Conservation (phyloP, 64 coral and sea anemone genomes). For the Montipora capricornis region DNA sequence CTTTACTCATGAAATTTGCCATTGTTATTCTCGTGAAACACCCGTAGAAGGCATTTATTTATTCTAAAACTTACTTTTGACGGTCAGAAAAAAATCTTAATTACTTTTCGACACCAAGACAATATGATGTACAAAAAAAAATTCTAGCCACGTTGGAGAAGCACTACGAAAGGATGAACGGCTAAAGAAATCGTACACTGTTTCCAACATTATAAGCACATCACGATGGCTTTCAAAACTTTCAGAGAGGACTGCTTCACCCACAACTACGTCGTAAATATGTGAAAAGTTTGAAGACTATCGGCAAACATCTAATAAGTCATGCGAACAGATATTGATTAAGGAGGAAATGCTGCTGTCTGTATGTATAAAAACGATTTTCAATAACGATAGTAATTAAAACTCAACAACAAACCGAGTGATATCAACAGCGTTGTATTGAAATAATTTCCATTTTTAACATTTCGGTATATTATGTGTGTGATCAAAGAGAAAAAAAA, state of each 20-base stretch:
- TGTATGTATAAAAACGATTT: conserved; percentile 7
- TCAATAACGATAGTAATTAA: conserved; percentile 4
- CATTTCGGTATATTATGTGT: not conserved
- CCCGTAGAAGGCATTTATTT: not conserved
- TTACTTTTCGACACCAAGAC: too few species aligned
- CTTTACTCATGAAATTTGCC: not conserved
- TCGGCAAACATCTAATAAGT: not conserved
- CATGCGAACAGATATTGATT: not conserved
- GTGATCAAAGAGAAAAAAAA: not conserved
- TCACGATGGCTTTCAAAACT: too few species aligned
- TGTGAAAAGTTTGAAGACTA: not conserved
- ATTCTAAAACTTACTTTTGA: not conserved
- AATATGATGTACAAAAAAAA: too few species aligned
- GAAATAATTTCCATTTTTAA: not conserved
- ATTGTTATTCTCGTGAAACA: not conserved
- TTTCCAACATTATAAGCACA: too few species aligned
- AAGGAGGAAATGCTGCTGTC: not conserved
- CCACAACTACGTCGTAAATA: not conserved
- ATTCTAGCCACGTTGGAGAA: too few species aligned
- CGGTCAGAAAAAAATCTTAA: too few species aligned
- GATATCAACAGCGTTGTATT: not conserved
- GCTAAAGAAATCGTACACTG: too few species aligned
- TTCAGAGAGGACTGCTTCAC: not conserved
- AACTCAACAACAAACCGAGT: conserved; percentile 6
- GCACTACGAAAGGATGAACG: too few species aligned